Base-by-base conservation (phyloP, 2,113 vertebrate species). In the Phylloscopus trochiloides region DNA sequence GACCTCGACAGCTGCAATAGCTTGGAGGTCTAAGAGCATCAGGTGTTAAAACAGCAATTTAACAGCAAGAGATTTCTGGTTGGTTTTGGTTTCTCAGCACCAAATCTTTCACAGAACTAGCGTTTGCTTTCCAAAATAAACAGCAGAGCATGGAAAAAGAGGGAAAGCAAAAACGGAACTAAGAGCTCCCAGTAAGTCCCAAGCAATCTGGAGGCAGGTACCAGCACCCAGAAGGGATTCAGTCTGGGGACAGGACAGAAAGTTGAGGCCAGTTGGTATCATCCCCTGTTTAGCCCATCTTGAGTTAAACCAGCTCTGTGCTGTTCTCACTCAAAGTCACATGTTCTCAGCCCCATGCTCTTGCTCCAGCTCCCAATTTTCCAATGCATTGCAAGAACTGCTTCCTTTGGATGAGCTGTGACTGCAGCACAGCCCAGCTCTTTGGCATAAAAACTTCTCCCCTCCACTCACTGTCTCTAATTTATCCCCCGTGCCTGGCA, bases 331-430 rank as follows among this genome's bases (percentile, higher is more conserved):
- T 28, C 43, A 12, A 24, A 47, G 32, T 47, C 13, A 9, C 51
- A 19, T 19, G 32, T 17, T 42, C 58, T 43, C 36, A 65, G 25
- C 77, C 20, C 18, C 9, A 1, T 19, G 17, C 1, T 70, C 55
- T 7, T 24, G 20, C 31, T 73, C 51, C 9, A 8, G 24, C 24
- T 72, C 81, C 63, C 45, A 20, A 1, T 28, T 66, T 66, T 14
- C 61, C 2, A 0, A 36, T 1, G 43, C 51, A 26, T 4, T 7
- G 0, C 4, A 0, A 14, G 22, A 40, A 5, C 34, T 6, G 1
- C 58, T 51, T 34, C 75, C 62, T 45, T 71, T 22, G 45, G 38
- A 58, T 36, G 70, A 50, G 73, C 68, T 4, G 2, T 25, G 71
- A 54, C 38, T 22, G 8, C 19, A 59, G 68, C 68, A 59, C 48